Evolutionary conservation across 2,888 invertebrate genomes (phyloP), one percentile per base, ranked within the genome.

Genomic region (Cryptus viduatorius): DNA sequence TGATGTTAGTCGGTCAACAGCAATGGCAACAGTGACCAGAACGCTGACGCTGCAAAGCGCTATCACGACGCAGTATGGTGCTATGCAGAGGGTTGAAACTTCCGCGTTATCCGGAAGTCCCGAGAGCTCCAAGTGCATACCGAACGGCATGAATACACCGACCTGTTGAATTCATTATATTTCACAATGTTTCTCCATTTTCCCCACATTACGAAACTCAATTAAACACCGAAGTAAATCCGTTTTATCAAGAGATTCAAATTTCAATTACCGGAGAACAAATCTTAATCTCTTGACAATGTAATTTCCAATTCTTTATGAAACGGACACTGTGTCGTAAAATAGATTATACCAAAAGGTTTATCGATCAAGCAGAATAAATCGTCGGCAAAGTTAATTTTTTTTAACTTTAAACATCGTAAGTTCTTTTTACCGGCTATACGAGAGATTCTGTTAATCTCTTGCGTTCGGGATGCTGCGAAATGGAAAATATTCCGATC

Each of bases 1-100:
- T 2, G 95, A 95, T 0, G 95, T 95, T 88, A 95, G 95, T 72
- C 96, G 92, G 89, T 96, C 96, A 44, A 95, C 95, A 0, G 96
- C 96, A 73, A 96, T 95, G 29, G 96, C 95, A 0, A 95, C 95
- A 89, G 95, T 95, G 67, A 95, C 95, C 73, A 96, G 91, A 61
- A 96, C 94, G 81, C 95, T 95, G 42, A 95, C 95, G 87, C 95
- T 95, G 89, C 95, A 95, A 84, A 95, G 93, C 12, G 95, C 94
- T 82, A 95, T 95, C 50, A 95, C 94, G 24, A 95, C 93, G 87
- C 95, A 95, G 89, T 95, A 95, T 68, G 95, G 95, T 29, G 95
- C 91, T 79, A 96, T 92, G 91, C 96, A 96, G 78, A 95, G 90
- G 50, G 93, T 92, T 24, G 94, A 93, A 81, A 94, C 92, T 76